phyloP scores from a whole-genome alignment of 2,113 vertebrate genomes.

The Grus americana region DNA sequence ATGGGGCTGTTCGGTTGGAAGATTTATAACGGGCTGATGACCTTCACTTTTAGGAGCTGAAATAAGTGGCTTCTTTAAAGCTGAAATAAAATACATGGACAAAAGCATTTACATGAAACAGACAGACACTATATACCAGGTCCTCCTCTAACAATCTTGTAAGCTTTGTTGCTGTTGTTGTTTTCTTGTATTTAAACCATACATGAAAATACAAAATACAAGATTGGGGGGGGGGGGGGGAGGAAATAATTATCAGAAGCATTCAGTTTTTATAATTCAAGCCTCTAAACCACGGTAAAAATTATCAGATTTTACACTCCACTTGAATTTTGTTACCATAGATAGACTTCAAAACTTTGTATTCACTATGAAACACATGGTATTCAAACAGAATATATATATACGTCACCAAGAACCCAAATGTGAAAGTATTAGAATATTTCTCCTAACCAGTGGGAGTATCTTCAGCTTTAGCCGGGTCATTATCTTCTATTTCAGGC shows the following conservation, averaged over 20 bases:
- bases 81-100: conserved; percentile 55
- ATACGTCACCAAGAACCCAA: not conserved
- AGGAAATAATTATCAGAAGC: not conserved
- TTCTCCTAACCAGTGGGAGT: conserved; percentile 83
- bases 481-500: conserved; percentile 97
- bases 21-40: conserved; percentile 39
- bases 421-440: not conserved
- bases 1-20: conserved; percentile 68
- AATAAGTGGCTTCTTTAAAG: conserved; percentile 74
- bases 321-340: not conserved
- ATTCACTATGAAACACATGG: not conserved
- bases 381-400: not conserved
- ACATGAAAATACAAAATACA: not conserved
- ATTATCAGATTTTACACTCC: not conserved
- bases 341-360: not conserved
- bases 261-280: not conserved
- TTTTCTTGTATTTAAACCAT: not conserved
- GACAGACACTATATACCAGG: not conserved
- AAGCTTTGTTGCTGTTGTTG: not conserved
- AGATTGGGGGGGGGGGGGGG: not conserved
- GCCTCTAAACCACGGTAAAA: not conserved
- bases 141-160: not conserved
- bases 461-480: conserved; percentile 87
- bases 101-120: not conserved
- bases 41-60: conserved; percentile 61